These are phyloP conservation scores for Noctua janthina DNA, from an alignment of 2,888 invertebrate species.

Conservation along the genomic window DNA sequence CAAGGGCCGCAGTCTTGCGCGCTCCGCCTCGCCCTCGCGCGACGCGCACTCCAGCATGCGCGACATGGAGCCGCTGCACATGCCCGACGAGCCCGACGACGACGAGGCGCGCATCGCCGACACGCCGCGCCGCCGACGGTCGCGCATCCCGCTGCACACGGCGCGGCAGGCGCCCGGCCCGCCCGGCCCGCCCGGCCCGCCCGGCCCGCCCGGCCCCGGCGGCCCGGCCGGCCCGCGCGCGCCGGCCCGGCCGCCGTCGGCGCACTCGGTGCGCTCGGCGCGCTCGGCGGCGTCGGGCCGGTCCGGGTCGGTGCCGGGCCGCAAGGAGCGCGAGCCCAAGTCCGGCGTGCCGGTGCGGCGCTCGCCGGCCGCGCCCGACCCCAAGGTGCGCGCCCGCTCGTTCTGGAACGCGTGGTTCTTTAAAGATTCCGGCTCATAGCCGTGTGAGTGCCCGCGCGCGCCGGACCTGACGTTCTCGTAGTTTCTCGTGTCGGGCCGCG, in stretches of 20 bases:
- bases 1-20: slow-evolving; percentile 65
- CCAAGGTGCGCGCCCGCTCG: slow-evolving; percentile 93
- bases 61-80: slow-evolving; percentile 85
- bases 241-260: slow-evolving; percentile 70
- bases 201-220: slow-evolving; percentile 62
- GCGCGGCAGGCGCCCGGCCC: slow-evolving; percentile 70
- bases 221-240: slow-evolving; percentile 74
- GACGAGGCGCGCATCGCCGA: slow-evolving; percentile 93
- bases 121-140: slow-evolving; percentile 90
- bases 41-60: slow-evolving; percentile 82
- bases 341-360: slow-evolving; percentile 76
- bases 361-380: slow-evolving; percentile 84
- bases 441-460: slow-evolving; percentile 66
- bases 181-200: slow-evolving; percentile 79
- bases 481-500: slow-evolving; percentile 68
- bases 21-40: slow-evolving; percentile 70
- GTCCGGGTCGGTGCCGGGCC: slow-evolving; percentile 71
- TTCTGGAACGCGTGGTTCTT: slow-evolving; percentile 92
- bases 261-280: slow-evolving; percentile 78
- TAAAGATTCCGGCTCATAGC: slow-evolving; percentile 83
- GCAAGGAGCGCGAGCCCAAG: slow-evolving; percentile 74
- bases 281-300: slow-evolving; percentile 65
- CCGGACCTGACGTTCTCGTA: slow-evolving; percentile 61
- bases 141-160: slow-evolving; percentile 80
- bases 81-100: slow-evolving; percentile 88